Evolutionary conservation across 2,797 vertebrate genomes (phyloP), one percentile per base, ranked within the genome.

Genomic region (Macroramphosus scolopax): DNA sequence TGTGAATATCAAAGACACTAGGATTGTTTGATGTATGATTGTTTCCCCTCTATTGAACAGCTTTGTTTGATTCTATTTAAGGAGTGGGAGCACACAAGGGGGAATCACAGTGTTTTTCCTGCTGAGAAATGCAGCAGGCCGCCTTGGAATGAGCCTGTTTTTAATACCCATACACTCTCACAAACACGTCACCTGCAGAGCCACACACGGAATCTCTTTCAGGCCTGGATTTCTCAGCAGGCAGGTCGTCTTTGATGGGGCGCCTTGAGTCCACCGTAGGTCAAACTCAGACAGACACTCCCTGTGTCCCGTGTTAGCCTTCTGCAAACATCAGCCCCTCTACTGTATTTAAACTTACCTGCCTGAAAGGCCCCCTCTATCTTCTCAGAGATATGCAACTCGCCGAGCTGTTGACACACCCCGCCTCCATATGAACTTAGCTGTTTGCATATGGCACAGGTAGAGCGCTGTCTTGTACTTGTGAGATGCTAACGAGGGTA

Each of bases 241-340:
- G 30, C 47, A 25, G 18, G 33, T 64, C 24, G 16, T 55, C 51
- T 75, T 64, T 80, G 65, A 74, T 44, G 47, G 49, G 51, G 55
- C 59, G 51, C 51, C 71, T 53, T 34, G 46, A 53, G 65, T 59
- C 58, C 56, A 36, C 57, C 49, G 55, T 2, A 38, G 51, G 72
- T 56, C 65, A 60, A 26, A 45, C 40, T 8, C 0, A 51, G 31
- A 79, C 77, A 79, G 75, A 62, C 52, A 14, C 37, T 32, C 14
- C 33, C 69, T 83, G 42, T 80, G 67, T 49, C 69, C 36, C 2
- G 17, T 26, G 60, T 70, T 50, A 5, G 51, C 59, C 29, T 50
- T 28, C 29, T 28, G 54, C 46, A 56, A 78, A 63, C 54, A 68
- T 49, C 74, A 54, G 49, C 39, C 30, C 16, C 56, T 17, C 49